Conservation (phyloP, 1,140 invertebrate genomes). For the Sitodiplosis mosellana region DNA sequence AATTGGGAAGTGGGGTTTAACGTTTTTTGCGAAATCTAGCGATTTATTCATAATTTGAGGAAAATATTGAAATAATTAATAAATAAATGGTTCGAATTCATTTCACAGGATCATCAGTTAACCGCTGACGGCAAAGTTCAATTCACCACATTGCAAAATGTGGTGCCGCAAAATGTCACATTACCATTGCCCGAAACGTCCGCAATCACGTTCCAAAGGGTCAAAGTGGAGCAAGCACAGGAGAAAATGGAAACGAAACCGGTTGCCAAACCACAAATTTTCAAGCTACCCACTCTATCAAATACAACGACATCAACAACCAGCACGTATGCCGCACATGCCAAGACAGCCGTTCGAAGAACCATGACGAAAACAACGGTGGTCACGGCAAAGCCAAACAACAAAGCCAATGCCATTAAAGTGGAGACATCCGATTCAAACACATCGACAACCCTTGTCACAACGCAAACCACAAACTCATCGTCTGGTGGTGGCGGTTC, state of each 20-base stretch:
- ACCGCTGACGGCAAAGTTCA: not conserved
- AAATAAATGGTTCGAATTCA: no score
- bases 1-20: no score
- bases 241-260: constrained; percentile 12
- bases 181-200: not conserved
- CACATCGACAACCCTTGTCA: not conserved
- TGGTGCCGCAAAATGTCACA: not conserved
- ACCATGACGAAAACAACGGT: constrained; percentile 10
- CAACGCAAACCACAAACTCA: not conserved
- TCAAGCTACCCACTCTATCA: not conserved
- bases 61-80: no score
- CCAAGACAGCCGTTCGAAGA: constrained; percentile 6
- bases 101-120: no score
- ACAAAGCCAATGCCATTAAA: constrained; percentile 6
- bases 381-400: not conserved
- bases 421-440: not conserved
- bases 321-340: not conserved
- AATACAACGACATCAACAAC: constrained; percentile 1
- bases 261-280: not conserved
- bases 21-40: no score
- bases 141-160: constrained; percentile 1
- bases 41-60: no score
- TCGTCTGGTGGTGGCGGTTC: not conserved
- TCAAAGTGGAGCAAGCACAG: constrained; percentile 14
- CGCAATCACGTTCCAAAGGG: constrained; percentile 15